Conservation (phyloP, 2,888 invertebrate species). For the Cryptophagus acutangulus region DNA sequence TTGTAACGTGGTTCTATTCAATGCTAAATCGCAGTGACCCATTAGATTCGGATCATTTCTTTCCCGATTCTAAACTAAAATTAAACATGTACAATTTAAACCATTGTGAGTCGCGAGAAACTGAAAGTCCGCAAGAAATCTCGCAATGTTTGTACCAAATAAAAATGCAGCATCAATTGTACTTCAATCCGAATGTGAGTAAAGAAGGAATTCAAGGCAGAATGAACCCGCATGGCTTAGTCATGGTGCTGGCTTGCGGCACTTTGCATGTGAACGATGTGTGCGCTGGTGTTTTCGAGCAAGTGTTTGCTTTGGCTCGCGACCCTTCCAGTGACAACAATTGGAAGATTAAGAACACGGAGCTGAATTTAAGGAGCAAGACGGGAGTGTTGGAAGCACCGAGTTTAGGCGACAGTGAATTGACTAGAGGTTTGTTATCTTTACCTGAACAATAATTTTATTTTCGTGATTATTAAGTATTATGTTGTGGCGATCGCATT, state of each 20-base stretch:
- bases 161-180: slow-evolving; percentile 48
- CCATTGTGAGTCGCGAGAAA: slow-evolving; percentile 30
- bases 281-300: slow-evolving; percentile 61
- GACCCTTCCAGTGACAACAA: slow-evolving; percentile 60
- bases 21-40: slow-evolving; percentile 45
- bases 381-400: slow-evolving; percentile 30
- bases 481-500: too few species aligned
- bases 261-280: slow-evolving; percentile 53
- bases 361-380: slow-evolving; percentile 48
- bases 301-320: slow-evolving; percentile 58
- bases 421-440: slow-evolving; percentile 35
- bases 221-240: slow-evolving; percentile 58
- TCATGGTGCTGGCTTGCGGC: slow-evolving; percentile 58
- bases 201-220: slow-evolving; percentile 55
- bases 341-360: slow-evolving; percentile 62
- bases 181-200: slow-evolving; percentile 58
- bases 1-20: slow-evolving; percentile 56
- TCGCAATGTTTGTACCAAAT: slow-evolving; percentile 43
- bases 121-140: slow-evolving; percentile 41
- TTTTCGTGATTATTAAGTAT: too few species aligned
- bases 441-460: too few species aligned
- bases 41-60: slow-evolving; percentile 53
- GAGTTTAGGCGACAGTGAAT: slow-evolving; percentile 32
- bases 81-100: slow-evolving; percentile 36
- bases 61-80: slow-evolving; percentile 50